A percentile compares a stretch with the other conserved stretches of the same genome.
These are phyloP conservation scores for Mionectes olivaceus DNA, from an alignment of 2,797 vertebrate species.

Conservation along the genomic window DNA sequence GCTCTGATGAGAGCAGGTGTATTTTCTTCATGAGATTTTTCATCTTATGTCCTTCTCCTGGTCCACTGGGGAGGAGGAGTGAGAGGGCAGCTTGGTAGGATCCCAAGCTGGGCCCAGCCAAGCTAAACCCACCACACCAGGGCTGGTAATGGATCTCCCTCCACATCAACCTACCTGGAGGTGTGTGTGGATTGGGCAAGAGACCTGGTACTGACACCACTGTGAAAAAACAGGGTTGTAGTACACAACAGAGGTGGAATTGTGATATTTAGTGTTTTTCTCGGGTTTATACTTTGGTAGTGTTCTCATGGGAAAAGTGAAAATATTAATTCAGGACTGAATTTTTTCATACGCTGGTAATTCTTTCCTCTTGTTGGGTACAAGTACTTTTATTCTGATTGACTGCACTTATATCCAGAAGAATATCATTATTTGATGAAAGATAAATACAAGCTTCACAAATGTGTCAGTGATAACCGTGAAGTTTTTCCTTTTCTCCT, in stretches of 20 bases:
- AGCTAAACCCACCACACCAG: not conserved
- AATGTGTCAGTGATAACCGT: not conserved
- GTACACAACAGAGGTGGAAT: rapidly evolving
- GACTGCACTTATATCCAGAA: not conserved
- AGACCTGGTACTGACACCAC: not conserved
- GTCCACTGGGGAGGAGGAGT: not conserved
- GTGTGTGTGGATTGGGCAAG: rapidly evolving
- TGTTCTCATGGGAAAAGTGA: not conserved
- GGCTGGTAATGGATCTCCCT: not conserved
- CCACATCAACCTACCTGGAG: not conserved
- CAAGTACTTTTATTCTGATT: not conserved
- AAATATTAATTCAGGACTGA: not conserved
- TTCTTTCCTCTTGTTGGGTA: not conserved
- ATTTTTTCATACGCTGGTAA: not conserved
- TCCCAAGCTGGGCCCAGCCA: not conserved
- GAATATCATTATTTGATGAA: not conserved
- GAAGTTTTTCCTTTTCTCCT: not conserved
- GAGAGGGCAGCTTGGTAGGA: not conserved
- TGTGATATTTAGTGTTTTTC: not conserved
- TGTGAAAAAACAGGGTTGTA: not conserved
- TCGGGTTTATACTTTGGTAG: not conserved
- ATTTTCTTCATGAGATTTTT: not conserved
- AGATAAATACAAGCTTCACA: not conserved
- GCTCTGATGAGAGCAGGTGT: not conserved
- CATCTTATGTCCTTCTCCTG: not conserved